Percentiles rank a stretch among this genome's conserved stretches.
phyloP scores from a whole-genome alignment of 2,113 vertebrate genomes.

The Cottus gobio region DNA sequence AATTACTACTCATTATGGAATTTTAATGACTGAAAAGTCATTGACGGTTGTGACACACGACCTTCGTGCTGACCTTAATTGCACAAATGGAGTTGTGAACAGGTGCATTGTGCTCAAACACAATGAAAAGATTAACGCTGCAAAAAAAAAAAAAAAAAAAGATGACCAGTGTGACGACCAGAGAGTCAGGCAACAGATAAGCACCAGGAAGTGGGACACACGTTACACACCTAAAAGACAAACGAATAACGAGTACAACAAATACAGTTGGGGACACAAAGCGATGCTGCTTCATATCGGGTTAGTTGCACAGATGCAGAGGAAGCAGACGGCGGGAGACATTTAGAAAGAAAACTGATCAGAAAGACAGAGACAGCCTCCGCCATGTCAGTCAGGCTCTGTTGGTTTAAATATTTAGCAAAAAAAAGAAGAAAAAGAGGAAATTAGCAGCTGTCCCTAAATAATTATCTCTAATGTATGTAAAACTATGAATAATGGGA shows the following conservation, averaged over 20 bases:
- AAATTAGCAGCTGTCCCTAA: slow-evolving; percentile 33
- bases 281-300: slow-evolving; percentile 5
- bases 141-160: slow-evolving; percentile 7
- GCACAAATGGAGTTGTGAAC: slow-evolving; percentile 48
- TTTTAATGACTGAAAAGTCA: slow-evolving; percentile 33
- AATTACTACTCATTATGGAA: slow-evolving; percentile 2
- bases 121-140: slow-evolving; percentile 50
- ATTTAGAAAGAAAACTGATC: slow-evolving; percentile 15
- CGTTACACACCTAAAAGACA: slow-evolving; percentile 36
- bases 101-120: slow-evolving; percentile 44
- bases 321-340: slow-evolving; percentile 1
- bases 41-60: slow-evolving; percentile 40
- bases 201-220: slow-evolving; percentile 32
- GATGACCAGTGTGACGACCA: slow-evolving; percentile 3
- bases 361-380: slow-evolving; percentile 23
- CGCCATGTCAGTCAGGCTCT: slow-evolving; percentile 25
- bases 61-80: slow-evolving; percentile 53
- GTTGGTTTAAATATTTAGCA: slow-evolving; percentile 11
- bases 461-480: slow-evolving; percentile 11
- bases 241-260: slow-evolving; percentile 7
- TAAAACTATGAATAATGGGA: neutral
- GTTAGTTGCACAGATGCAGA: slow-evolving; percentile 64
- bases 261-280: slow-evolving; percentile 25
- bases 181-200: slow-evolving; percentile 10
- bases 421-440: neutral